Evolutionary conservation across 2,797 vertebrate species (phyloP), one percentile per base, ranked within the genome.

Genomic region (Arctocebus calabarensis): DNA sequence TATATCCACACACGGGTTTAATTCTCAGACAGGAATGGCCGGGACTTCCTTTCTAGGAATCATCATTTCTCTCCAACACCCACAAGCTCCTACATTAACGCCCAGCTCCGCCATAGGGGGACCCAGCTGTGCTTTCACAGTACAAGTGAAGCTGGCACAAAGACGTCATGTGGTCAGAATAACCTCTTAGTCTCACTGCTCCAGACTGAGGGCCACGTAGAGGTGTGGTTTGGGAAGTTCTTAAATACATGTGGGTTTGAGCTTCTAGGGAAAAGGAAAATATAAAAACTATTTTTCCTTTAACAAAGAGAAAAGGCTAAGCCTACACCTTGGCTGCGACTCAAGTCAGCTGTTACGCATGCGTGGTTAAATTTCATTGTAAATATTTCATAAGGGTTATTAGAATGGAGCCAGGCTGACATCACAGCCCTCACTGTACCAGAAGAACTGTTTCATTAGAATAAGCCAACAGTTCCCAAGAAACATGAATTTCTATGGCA

Each of bases 371-470:
- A 92, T 77, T 57, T 89, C 96, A 64, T 17, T 90, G 9, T 95
- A 95, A 98, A 96, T 88, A 94, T 92, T 97, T 96, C 92, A 88
- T 75, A 85, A 88, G 57, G 43, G 52, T 52, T 52, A 45, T 97
- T 88, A 90, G 91, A 70, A 93, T 88, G 86, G 90, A 87, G 43
- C 78, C 93, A 74, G 73, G 84, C 89, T 96, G 95, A 94, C 93
- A 84, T 96, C 88, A 97, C 88, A 93, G 79, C 86, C 88, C 90
- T 64, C 82, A 43, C 77, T 62, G 13, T 64, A 96, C 95, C 87
- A 88, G 73, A 97, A 96, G 79, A 95, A 73, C 95, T 82, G 52
- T 96, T 96, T 52, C 95, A 77, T 92, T 97, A 68, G 95, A 93
- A 88, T 71, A 78, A 94, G 61, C 94, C 92, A 77, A 14, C 32